phyloP scores from a whole-genome alignment of 2,888 invertebrate genomes.

The Cephus nigrinus region DNA sequence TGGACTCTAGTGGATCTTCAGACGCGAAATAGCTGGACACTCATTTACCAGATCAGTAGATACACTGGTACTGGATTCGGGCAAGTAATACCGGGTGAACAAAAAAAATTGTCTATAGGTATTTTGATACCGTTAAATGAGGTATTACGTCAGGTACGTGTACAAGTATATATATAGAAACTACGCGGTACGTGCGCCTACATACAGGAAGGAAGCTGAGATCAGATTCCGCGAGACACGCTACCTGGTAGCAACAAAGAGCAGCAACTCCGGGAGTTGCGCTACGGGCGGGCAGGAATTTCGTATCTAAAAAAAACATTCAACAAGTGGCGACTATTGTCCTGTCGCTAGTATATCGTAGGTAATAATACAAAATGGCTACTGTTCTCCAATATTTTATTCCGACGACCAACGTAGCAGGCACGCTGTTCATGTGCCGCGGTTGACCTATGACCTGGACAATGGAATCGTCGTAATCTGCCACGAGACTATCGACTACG shows the following conservation, averaged over 20 bases:
- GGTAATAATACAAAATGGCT: conserved; percentile 10
- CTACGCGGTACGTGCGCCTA: no score
- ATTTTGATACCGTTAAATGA: no score
- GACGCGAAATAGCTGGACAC: no score
- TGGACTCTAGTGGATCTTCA: not conserved
- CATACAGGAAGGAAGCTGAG: not conserved
- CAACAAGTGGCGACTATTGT: conserved; percentile 12
- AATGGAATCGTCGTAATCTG: conserved; percentile 36
- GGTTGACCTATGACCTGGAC: conserved; percentile 27
- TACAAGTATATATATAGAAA: no score
- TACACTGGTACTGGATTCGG: no score
- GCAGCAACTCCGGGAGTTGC: not conserved
- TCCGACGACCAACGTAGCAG: not conserved
- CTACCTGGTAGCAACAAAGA: no score
- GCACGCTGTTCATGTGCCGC: conserved; percentile 16
- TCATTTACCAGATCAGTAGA: no score
- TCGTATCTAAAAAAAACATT: conserved; percentile 1
- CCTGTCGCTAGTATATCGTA: conserved; percentile 11
- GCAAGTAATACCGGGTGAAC: no score
- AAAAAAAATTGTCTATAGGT: no score
- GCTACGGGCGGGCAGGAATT: conserved; percentile 7
- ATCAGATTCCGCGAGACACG: not conserved
- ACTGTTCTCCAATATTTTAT: conserved; percentile 1
- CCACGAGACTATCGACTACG: conserved; percentile 17
- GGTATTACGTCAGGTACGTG: no score